These are phyloP conservation scores for Anaspis maculata DNA, from an alignment of 2,888 invertebrate species.

Conservation along the genomic window DNA sequence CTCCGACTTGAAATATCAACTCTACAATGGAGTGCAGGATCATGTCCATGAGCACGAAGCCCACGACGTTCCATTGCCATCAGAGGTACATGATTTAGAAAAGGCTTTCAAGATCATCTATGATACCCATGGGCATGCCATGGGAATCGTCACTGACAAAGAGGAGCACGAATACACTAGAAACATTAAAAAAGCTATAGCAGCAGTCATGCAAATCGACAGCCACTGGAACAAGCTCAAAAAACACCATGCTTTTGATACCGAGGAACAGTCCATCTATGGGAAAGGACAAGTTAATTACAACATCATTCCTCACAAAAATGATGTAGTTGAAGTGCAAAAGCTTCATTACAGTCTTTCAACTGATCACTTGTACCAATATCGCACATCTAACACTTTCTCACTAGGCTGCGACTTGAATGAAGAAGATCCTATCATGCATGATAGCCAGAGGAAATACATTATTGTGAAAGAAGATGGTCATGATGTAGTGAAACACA, in stretches of 20 bases:
- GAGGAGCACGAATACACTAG: slow-evolving; percentile 35
- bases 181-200: slow-evolving; percentile 41
- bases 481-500: slow-evolving; percentile 17
- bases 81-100: slow-evolving; percentile 20
- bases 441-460: slow-evolving; percentile 25
- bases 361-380: slow-evolving; percentile 26
- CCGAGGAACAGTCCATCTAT: slow-evolving; percentile 36
- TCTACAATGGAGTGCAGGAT: slow-evolving; percentile 31
- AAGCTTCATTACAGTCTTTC: slow-evolving; percentile 30
- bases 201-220: slow-evolving; percentile 39
- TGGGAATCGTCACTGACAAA: slow-evolving; percentile 29
- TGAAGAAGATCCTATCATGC: slow-evolving; percentile 26
- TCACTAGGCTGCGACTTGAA: slow-evolving; percentile 26
- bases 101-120: slow-evolving; percentile 24
- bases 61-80: slow-evolving; percentile 18
- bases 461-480: slow-evolving; percentile 19
- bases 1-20: slow-evolving; percentile 29
- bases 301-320: slow-evolving; percentile 26
- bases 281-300: slow-evolving; percentile 35
- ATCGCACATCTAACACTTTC: slow-evolving; percentile 26
- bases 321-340: slow-evolving; percentile 25
- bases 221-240: slow-evolving; percentile 20
- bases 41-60: slow-evolving; percentile 13
- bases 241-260: slow-evolving; percentile 23
- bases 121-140: slow-evolving; percentile 25